Evolutionary conservation across 2,888 invertebrate species (phyloP).

Genomic region (Drosophila subquinaria): DNA sequence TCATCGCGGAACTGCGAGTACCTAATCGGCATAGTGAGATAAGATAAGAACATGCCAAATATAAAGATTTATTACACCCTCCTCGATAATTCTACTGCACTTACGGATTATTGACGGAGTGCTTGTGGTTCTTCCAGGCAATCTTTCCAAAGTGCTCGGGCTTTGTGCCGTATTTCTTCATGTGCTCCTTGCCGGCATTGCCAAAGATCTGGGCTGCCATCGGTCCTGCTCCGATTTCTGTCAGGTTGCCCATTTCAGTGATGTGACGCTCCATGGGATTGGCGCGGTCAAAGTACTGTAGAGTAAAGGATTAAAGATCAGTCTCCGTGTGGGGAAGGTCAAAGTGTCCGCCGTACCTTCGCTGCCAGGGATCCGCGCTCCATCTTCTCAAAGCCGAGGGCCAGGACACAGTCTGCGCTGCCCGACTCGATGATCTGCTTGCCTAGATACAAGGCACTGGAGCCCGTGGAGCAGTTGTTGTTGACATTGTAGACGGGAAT

Average conservation of each 20-base stretch:
- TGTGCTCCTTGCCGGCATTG: conserved; percentile 97
- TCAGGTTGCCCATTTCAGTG: conserved; percentile 92
- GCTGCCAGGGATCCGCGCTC: conserved; percentile 93
- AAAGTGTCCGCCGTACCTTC: conserved; percentile 86
- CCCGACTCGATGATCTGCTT: conserved; percentile 97
- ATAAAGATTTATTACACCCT: neutral
- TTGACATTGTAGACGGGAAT: conserved; percentile 99
- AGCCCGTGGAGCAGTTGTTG: conserved; percentile 99
- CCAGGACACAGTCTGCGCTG: conserved; percentile 94
- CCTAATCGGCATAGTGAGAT: conserved; percentile 84
- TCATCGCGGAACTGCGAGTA: conserved; percentile 97
- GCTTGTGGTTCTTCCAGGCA: conserved; percentile 98
- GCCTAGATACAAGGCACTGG: conserved; percentile 95
- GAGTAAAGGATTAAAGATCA: neutral
- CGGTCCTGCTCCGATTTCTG: conserved; percentile 93
- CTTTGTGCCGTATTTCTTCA: conserved; percentile 92
- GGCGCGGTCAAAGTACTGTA: conserved; percentile 91
- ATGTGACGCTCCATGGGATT: conserved; percentile 96
- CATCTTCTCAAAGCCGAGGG: conserved; percentile 99
- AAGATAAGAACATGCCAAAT: conserved; percentile 24
- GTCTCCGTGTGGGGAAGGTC: neutral
- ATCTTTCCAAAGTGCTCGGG: conserved; percentile 98
- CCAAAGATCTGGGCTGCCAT: conserved; percentile 98
- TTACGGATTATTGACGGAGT: conserved; percentile 97
- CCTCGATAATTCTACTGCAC: conserved; percentile 74